Conservation (phyloP, 2,888 invertebrate genomes). For the Allolobophora icterica region DNA sequence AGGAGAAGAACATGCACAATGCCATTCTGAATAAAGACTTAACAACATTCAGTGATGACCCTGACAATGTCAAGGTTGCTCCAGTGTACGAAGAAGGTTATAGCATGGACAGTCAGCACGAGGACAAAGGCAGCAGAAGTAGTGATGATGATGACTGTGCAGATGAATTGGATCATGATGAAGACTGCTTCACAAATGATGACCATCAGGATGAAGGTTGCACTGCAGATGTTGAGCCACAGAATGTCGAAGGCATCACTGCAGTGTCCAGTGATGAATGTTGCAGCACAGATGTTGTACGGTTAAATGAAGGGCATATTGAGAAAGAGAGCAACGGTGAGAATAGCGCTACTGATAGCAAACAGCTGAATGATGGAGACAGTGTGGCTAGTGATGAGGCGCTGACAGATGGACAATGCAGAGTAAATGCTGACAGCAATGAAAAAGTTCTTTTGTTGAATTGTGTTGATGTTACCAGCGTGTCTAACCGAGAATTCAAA, state of each 20-base stretch:
- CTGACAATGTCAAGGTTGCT: not conserved
- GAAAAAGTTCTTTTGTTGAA: not conserved
- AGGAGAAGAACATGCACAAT: no score
- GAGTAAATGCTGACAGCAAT: not conserved
- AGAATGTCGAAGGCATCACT: not conserved
- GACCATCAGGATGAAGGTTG: not conserved
- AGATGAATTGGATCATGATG: not conserved
- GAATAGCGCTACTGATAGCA: not conserved
- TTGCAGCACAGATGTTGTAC: not conserved
- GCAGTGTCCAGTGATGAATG: not conserved
- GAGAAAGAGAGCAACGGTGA: not conserved
- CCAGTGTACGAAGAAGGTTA: not conserved
- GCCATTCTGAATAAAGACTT: no score
- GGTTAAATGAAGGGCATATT: not conserved
- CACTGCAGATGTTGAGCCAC: not conserved
- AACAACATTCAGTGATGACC: not conserved
- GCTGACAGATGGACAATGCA: not conserved
- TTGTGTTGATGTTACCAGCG: not conserved
- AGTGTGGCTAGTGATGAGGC: not conserved
- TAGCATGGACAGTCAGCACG: not conserved
- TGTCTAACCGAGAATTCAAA: not conserved
- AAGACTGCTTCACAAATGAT: not conserved
- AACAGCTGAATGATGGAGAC: not conserved
- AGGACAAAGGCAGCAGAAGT: not conserved
- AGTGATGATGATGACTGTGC: slow-evolving; percentile 19